Evolutionary conservation across 2,888 invertebrate genomes (phyloP).

Genomic region (Scrobipalpa costella): DNA sequence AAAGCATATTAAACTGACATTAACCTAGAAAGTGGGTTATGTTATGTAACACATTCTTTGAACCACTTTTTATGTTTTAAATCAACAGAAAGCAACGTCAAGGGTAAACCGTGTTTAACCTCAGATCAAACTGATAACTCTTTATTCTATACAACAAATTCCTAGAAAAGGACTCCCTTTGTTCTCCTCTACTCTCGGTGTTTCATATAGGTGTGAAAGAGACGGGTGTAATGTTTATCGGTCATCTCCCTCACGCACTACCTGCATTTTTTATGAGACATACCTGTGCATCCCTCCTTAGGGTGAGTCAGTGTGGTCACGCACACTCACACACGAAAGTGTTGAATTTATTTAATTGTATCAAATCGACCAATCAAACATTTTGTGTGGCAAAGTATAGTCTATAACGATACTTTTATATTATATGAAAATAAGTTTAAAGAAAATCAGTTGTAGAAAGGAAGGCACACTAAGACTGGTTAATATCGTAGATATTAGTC

Average conservation of each 20-base stretch:
- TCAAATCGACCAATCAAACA: neutral
- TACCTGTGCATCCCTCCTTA: slow-evolving; percentile 22
- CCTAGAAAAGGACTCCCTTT: slow-evolving; percentile 25
- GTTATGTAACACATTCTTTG: neutral
- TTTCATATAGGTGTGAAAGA: slow-evolving; percentile 20
- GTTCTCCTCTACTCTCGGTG: slow-evolving; percentile 22
- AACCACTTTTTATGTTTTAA: neutral
- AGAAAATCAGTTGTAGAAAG: too few relatives aligned
- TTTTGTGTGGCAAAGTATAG: too few relatives aligned
- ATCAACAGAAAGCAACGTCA: slow-evolving; percentile 5
- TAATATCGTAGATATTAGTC: too few relatives aligned
- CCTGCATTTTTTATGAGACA: slow-evolving; percentile 37
- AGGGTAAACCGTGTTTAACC: slow-evolving; percentile 18
- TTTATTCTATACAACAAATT: slow-evolving; percentile 22
- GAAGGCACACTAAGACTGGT: too few relatives aligned
- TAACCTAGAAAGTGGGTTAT: neutral
- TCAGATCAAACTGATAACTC: slow-evolving; percentile 19
- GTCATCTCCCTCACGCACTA: slow-evolving; percentile 41
- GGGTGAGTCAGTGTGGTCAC: slow-evolving; percentile 39
- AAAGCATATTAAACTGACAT: neutral
- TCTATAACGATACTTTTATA: too few relatives aligned
- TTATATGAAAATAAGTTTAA: too few relatives aligned
- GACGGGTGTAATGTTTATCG: slow-evolving; percentile 24
- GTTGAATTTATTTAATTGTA: slow-evolving; percentile 8
- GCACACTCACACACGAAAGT: slow-evolving; percentile 28